Evolutionary conservation across 2,113 vertebrate genomes (phyloP).

Genomic region (Sander vitreus): DNA sequence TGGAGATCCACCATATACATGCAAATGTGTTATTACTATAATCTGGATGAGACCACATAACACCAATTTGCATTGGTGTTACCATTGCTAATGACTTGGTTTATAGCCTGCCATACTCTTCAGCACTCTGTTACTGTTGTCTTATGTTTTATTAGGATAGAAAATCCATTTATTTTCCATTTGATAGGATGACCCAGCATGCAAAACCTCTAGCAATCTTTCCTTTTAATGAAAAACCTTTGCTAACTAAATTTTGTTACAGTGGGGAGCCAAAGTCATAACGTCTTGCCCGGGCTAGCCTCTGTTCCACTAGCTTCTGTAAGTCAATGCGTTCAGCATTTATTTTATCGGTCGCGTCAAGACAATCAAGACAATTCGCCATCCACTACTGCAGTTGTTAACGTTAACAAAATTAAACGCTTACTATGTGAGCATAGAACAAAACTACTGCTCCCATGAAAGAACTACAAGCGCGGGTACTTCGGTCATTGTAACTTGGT

Average conservation of each 20-base stretch:
- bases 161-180: not conserved
- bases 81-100: slow-evolving; percentile 1
- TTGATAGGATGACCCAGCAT: not conserved
- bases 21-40: not conserved
- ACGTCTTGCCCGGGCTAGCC: not conserved
- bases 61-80: not conserved
- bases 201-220: not conserved
- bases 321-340: not conserved
- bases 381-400: not conserved
- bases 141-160: slow-evolving; percentile 1
- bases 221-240: not conserved
- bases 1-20: slow-evolving; percentile 7
- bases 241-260: not conserved
- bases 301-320: not conserved
- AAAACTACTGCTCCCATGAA: not conserved
- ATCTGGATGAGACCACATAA: not conserved
- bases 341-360: not conserved
- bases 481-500: not conserved
- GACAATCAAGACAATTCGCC: not conserved
- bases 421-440: not conserved
- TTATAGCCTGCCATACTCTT: not conserved
- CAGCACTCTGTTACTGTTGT: slow-evolving; percentile 6
- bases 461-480: not conserved
- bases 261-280: not conserved
- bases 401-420: not conserved